Conservation (phyloP, 2,797 vertebrate genomes). For the Chiloscyllium punctatum region DNA sequence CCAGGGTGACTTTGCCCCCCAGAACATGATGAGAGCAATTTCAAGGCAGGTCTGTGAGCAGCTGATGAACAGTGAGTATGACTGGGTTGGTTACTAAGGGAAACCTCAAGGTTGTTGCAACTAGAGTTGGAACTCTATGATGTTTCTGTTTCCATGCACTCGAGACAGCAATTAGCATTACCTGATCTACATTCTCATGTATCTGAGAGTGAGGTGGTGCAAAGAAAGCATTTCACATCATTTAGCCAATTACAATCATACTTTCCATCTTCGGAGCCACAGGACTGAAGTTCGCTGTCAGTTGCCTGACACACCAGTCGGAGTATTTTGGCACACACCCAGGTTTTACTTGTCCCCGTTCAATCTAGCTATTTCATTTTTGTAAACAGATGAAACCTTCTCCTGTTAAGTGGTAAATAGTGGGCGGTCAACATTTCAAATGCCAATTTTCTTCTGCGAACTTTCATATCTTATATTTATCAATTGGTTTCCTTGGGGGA, state of each 20-base stretch:
- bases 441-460: background rate
- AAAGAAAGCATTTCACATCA: background rate
- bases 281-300: background rate
- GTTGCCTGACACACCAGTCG: background rate
- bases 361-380: background rate
- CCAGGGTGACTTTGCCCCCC: constrained; percentile 90
- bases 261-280: background rate
- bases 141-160: background rate
- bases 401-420: background rate
- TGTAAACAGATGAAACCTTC: background rate
- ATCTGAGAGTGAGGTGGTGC: background rate
- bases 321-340: background rate
- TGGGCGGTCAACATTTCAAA: background rate
- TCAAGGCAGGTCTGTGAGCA: constrained; percentile 95
- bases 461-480: background rate
- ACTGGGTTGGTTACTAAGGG: constrained; percentile 9
- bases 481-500: background rate
- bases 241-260: background rate
- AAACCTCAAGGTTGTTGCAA: background rate
- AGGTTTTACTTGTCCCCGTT: background rate
- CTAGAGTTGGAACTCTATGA: background rate
- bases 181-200: background rate
- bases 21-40: constrained; percentile 95
- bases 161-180: background rate
- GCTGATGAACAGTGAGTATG: constrained; percentile 74